These are phyloP conservation scores for Myiotriccus ornatus DNA, from an alignment of 2,797 vertebrate species.

Conservation along the genomic window DNA sequence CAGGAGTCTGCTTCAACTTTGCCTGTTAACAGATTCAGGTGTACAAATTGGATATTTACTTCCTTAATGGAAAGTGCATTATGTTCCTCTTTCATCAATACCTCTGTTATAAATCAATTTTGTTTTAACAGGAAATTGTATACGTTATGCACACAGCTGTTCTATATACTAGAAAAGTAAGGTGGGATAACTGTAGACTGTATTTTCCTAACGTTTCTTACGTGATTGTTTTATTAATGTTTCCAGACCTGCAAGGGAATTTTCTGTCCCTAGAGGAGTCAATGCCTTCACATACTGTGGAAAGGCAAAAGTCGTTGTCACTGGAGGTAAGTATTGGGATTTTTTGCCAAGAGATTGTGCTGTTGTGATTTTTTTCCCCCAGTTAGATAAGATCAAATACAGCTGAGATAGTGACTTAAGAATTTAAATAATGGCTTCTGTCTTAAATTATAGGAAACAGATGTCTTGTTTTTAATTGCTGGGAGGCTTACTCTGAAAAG, in stretches of 20 bases:
- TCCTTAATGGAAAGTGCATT: not conserved
- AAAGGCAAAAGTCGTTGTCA: slow-evolving; percentile 75
- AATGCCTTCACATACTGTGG: slow-evolving; percentile 74
- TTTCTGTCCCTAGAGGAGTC: slow-evolving; percentile 74
- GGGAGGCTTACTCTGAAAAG: not conserved
- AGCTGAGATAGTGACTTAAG: not conserved
- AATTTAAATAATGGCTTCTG: not conserved
- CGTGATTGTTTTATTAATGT: not conserved
- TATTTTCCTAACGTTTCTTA: not conserved
- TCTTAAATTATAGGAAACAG: not conserved
- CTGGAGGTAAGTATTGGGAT: slow-evolving; percentile 65
- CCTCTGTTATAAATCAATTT: not conserved
- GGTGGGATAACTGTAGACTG: not conserved
- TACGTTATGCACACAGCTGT: not conserved
- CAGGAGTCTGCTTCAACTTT: not conserved
- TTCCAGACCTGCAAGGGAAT: slow-evolving; percentile 74
- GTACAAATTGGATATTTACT: not conserved
- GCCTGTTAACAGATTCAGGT: not conserved
- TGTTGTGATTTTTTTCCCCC: not conserved
- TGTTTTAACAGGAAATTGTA: not conserved
- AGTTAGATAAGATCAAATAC: not conserved
- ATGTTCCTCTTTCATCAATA: not conserved
- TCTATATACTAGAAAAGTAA: not conserved
- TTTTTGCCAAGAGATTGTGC: not conserved
- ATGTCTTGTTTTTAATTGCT: not conserved